Evolutionary conservation across 2,113 vertebrate species (phyloP).

Genomic region (Vimba vimba): DNA sequence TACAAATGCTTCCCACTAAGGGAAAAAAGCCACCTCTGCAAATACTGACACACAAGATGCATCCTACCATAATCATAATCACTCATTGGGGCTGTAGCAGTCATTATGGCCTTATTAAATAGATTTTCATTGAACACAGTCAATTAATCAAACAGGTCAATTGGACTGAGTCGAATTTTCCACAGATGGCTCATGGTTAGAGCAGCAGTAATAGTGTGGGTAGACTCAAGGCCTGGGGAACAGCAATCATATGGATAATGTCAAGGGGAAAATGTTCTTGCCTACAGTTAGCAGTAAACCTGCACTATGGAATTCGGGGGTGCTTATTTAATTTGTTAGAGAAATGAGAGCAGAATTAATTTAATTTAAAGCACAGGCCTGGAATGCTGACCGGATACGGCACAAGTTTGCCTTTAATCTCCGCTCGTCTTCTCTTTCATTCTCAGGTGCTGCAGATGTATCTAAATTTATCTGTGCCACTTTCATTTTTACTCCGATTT

Average conservation of each 20-base stretch:
- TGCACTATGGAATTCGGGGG: conserved; percentile 15
- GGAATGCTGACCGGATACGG: conserved; percentile 2
- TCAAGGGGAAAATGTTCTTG: conserved; percentile 38
- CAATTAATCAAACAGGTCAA: conserved; percentile 41
- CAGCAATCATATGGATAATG: conserved; percentile 42
- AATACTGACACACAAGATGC: neutral
- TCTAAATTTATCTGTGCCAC: conserved; percentile 8
- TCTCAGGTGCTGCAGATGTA: conserved; percentile 31
- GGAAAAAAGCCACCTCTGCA: neutral
- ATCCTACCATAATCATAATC: conserved; percentile 23
- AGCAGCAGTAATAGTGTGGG: conserved; percentile 8
- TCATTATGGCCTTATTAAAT: conserved; percentile 50
- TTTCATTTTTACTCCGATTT: conserved; percentile 26
- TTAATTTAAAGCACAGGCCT: conserved; percentile 11
- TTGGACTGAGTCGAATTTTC: conserved; percentile 31
- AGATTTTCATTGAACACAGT: conserved; percentile 44
- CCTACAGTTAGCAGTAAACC: conserved; percentile 11
- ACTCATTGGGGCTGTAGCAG: conserved; percentile 12
- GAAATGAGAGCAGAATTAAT: conserved; percentile 24
- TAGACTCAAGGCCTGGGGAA: neutral
- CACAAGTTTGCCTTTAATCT: neutral
- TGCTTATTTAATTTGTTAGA: conserved; percentile 30
- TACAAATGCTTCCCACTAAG: neutral
- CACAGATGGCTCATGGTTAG: conserved; percentile 45
- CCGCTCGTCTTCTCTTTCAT: neutral